Evolutionary conservation across 2,888 invertebrate genomes (phyloP).

Genomic region (Philhelius pedissequus): DNA sequence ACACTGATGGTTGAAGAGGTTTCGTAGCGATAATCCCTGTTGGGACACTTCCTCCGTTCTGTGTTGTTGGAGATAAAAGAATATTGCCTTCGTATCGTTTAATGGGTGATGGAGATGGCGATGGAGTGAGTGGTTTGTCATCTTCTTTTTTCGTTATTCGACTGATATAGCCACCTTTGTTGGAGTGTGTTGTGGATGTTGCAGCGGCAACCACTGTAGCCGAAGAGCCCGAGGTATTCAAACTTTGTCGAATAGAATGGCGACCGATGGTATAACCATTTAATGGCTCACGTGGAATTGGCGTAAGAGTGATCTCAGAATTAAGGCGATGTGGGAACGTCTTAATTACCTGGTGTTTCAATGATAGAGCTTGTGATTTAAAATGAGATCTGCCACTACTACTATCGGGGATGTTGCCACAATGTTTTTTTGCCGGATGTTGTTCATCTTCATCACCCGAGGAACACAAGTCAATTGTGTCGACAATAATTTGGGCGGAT

Average conservation of each 20-base stretch:
- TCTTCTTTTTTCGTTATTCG: background rate
- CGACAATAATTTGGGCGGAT: constrained; percentile 78
- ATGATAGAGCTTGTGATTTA: background rate
- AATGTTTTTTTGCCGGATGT: background rate
- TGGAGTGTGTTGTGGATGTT: constrained; percentile 48
- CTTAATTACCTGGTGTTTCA: constrained; percentile 27
- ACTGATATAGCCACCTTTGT: background rate
- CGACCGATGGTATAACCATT: constrained; percentile 12
- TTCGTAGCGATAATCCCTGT: constrained; percentile 71
- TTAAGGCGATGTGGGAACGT: constrained; percentile 60
- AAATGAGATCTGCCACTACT: background rate
- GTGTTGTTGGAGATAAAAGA: constrained; percentile 62
- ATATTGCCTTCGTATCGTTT: constrained; percentile 68
- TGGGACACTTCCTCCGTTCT: constrained; percentile 36
- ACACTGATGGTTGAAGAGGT: constrained; percentile 76
- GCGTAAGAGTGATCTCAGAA: constrained; percentile 67
- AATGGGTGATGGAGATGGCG: background rate
- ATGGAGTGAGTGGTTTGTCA: background rate
- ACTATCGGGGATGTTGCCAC: background rate
- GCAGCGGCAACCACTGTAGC: constrained; percentile 44
- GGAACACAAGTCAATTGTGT: constrained; percentile 84
- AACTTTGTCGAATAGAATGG: background rate
- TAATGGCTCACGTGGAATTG: constrained; percentile 60
- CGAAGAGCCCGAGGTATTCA: no score
- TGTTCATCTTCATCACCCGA: constrained; percentile 82